A percentile compares a stretch with the other conserved stretches of the same genome.
These are phyloP conservation scores for Stercorarius parasiticus DNA, from an alignment of 2,113 vertebrate species.

Conservation along the genomic window DNA sequence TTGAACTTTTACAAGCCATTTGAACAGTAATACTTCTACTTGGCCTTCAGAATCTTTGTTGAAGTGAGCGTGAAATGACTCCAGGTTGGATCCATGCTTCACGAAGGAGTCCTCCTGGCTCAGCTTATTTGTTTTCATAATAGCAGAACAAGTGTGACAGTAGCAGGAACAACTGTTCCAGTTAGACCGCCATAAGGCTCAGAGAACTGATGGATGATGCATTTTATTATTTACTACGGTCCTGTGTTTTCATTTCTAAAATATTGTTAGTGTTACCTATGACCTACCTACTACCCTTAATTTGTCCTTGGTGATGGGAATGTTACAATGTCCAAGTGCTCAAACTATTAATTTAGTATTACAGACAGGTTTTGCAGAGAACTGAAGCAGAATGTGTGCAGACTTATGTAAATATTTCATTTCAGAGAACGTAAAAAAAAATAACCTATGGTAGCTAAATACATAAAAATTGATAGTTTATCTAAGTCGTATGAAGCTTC, in stretches of 20 bases:
- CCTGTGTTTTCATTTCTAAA: background rate
- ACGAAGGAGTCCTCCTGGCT: background rate
- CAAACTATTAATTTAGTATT: background rate
- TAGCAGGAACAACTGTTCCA: background rate
- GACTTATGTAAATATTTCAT: background rate
- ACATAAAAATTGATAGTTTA: background rate
- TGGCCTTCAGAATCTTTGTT: background rate
- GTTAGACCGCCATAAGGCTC: background rate
- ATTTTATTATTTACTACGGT: background rate
- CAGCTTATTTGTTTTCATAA: background rate
- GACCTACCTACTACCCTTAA: background rate
- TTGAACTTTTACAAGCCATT: background rate
- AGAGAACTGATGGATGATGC: background rate
- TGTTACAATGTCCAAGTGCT: background rate
- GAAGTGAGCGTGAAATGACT: background rate
- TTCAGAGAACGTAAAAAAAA: background rate
- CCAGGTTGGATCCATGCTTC: background rate
- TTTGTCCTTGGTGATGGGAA: background rate
- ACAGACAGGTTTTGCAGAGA: background rate
- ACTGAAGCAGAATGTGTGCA: background rate
- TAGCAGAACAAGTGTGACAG: background rate
- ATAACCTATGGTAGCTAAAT: background rate
- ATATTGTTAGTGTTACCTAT: background rate
- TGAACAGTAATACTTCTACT: background rate
- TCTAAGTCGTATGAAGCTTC: background rate